Evolutionary conservation across 2,888 invertebrate species (phyloP), one percentile per base, ranked within the genome.

Genomic region (Cerastis rubricosa): DNA sequence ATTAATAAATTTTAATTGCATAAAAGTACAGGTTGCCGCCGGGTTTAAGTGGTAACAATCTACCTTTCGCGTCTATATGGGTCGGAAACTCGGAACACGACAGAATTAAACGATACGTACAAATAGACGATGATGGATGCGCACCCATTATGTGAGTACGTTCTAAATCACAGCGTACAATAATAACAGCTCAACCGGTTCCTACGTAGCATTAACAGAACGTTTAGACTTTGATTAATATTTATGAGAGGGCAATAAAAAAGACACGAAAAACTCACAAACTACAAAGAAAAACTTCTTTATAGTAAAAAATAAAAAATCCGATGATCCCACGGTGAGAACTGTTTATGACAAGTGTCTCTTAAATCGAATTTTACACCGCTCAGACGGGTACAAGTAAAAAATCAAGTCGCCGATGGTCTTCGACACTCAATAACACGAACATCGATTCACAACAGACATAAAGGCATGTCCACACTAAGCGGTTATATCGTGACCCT

Each of bases 1-100:
- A 93, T 94, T 94, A 94, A 94, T 94, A 92, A 92, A 93, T 93
- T 94, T 92, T 94, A 94, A 94, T 94, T 94, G 93, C 90, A 92
- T 90, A 86, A 91, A 92, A 91, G 91, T 91, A 90, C 90, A 91
- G 90, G 90, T 91, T 92, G 69, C 84, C 90, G 87, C 84, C 80
- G 89, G 90, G 85, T 89, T 88, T 89, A 91, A 92, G 91, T 91
- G 91, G 91, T 88, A 86, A 91, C 88, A 87, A 87, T 87, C 80
- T 88, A 88, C 89, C 85, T 84, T 83, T 76, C 67, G 49, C 80
- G 71, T 83, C 76, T 66, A 80, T 85, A 84, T 70, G 77, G 81
- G 81, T 78, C 84, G 77, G 77, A 74, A 83, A 80, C 81, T 78
- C 84, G 74, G 77, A 76, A 86, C 83, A 88, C 78, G 87, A 88